Percentiles rank a stretch among this genome's conserved stretches.
Evolutionary conservation across 35 echinoderm and acorn worm species (phyloP).

Genomic region (Stichopus chloronotus): DNA sequence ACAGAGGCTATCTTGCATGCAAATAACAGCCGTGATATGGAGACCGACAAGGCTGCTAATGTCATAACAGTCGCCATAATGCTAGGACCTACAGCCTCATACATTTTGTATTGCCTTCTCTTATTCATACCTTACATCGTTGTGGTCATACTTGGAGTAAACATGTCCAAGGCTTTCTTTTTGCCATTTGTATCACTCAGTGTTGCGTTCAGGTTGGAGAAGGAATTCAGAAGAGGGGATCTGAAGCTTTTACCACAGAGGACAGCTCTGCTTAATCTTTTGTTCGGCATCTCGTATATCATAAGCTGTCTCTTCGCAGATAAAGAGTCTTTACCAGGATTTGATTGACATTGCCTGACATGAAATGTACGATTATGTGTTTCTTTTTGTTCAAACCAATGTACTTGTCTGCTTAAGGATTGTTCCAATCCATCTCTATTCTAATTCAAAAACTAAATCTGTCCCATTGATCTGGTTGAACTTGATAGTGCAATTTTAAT

Average conservation of each 20-base stretch:
- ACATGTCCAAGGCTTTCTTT: constrained; percentile 68
- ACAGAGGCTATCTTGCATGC: constrained; percentile 93
- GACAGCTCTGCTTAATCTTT: constrained; percentile 84
- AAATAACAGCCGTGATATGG: constrained; percentile 94
- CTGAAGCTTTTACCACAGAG: constrained; percentile 66
- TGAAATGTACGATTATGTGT: not conserved
- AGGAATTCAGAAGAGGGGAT: constrained; percentile 76
- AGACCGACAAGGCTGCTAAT: constrained; percentile 72
- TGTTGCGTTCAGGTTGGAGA: constrained; percentile 87
- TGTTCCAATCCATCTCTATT: no score
- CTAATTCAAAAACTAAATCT: no score
- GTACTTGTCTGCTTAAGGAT: no score
- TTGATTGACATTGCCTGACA: not conserved
- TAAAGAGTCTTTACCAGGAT: constrained; percentile 66
- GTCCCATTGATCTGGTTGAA: no score
- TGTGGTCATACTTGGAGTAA: constrained; percentile 77
- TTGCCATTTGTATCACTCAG: constrained; percentile 84
- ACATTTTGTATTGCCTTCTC: constrained; percentile 74
- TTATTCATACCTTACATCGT: constrained; percentile 91
- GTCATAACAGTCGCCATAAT: constrained; percentile 87
- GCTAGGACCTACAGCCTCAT: constrained; percentile 80
- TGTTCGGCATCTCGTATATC: constrained; percentile 84
- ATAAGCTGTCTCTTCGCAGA: constrained; percentile 63
- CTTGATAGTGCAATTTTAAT: no score
- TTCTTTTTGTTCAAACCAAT: no score